Conservation (phyloP, 2,113 vertebrate species). For the Phrynocephalus versicolor region DNA sequence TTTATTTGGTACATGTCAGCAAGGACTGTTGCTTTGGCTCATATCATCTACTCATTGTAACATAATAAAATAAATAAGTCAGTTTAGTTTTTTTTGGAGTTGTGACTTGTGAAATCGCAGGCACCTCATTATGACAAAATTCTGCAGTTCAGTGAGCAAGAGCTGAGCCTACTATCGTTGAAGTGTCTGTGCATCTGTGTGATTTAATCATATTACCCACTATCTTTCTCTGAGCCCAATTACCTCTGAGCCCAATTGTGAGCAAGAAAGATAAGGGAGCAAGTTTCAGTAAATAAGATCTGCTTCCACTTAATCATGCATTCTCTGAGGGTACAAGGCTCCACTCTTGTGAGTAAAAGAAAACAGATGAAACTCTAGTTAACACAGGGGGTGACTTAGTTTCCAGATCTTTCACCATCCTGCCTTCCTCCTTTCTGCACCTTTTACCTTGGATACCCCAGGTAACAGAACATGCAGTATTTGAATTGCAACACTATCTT, state of each 20-base stretch:
- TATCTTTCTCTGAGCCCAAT: background rate
- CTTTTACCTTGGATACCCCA: slow-evolving; percentile 14
- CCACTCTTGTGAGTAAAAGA: background rate
- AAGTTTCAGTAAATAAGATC: background rate
- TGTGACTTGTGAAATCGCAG: slow-evolving; percentile 8
- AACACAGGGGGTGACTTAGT: background rate
- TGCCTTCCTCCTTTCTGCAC: background rate
- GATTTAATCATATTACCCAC: background rate
- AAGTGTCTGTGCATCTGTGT: background rate
- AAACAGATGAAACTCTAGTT: background rate
- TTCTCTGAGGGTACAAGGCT: background rate
- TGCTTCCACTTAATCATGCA: background rate
- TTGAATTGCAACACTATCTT: too few relatives aligned
- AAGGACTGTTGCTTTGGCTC: background rate
- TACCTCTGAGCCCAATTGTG: background rate
- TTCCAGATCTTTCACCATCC: too few relatives aligned
- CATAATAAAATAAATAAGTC: background rate
- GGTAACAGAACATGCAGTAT: slow-evolving; percentile 8
- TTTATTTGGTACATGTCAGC: slow-evolving; percentile 18
- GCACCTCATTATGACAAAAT: slow-evolving; percentile 4
- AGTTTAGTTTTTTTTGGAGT: background rate
- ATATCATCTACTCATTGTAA: background rate
- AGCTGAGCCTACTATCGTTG: background rate
- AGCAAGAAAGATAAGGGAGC: background rate
- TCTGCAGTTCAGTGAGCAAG: background rate